These are phyloP conservation scores for Liposcelis brunnea DNA, from an alignment of 2,888 invertebrate genomes.

Conservation along the genomic window DNA sequence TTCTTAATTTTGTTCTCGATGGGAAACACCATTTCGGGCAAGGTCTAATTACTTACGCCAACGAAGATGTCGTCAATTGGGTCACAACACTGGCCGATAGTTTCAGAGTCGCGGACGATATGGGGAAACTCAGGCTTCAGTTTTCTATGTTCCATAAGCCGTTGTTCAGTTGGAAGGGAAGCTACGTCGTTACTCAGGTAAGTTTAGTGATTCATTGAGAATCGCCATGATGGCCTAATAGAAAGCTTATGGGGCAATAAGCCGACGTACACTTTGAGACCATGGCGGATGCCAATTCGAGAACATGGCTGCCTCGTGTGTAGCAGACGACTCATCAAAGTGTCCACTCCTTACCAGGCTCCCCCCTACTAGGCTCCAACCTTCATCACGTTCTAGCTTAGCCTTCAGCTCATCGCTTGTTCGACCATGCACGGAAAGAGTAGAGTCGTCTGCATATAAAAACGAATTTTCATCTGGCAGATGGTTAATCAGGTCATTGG, in stretches of 20 bases:
- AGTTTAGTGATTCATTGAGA: too few species aligned
- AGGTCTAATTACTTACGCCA: slow-evolving; percentile 89
- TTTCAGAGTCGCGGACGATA: slow-evolving; percentile 90
- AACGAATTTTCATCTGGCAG: too few species aligned
- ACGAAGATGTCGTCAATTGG: slow-evolving; percentile 93
- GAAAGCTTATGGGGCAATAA: too few species aligned
- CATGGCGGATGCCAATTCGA: too few species aligned
- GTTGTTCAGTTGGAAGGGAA: slow-evolving; percentile 95
- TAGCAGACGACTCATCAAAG: too few species aligned
- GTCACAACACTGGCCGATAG: slow-evolving; percentile 90
- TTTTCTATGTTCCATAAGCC: slow-evolving; percentile 89
- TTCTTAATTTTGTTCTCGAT: slow-evolving; percentile 85
- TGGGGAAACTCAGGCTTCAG: slow-evolving; percentile 89
- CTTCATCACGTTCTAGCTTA: not conserved
- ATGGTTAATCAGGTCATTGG: too few species aligned
- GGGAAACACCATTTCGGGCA: slow-evolving; percentile 93
- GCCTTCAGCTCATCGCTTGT: too few species aligned
- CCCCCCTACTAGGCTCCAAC: not conserved
- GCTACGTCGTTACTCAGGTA: slow-evolving; percentile 92
- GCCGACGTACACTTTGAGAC: too few species aligned
- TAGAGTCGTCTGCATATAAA: too few species aligned
- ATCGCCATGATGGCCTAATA: not conserved
- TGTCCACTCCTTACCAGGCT: not conserved
- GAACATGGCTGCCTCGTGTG: too few species aligned
- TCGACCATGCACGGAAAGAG: too few species aligned